Evolutionary conservation across 2,113 vertebrate genomes (phyloP).

Genomic region (Archocentrus centrarchus): DNA sequence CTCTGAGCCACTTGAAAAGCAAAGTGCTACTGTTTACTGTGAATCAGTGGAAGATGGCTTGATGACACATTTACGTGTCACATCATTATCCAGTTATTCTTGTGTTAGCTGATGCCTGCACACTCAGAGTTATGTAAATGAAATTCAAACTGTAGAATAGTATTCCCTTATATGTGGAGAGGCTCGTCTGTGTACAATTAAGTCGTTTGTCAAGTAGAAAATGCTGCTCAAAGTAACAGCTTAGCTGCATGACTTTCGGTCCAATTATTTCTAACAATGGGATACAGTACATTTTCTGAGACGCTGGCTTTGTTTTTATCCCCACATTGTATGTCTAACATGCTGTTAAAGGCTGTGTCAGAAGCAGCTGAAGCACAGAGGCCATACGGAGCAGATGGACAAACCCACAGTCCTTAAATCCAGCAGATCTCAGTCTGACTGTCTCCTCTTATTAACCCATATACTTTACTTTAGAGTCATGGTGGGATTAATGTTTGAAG

Average conservation of each 20-base stretch:
- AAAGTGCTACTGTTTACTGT: constrained; percentile 10
- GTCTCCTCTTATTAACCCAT: constrained; percentile 60
- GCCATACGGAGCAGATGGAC: constrained; percentile 69
- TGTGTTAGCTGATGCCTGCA: constrained; percentile 42
- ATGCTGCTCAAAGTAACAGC: constrained; percentile 22
- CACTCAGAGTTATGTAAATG: constrained; percentile 53
- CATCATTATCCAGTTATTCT: constrained; percentile 22
- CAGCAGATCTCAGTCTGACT: constrained; percentile 32
- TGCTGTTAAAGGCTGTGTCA: constrained; percentile 24
- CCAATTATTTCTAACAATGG: constrained; percentile 50
- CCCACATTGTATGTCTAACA: constrained; percentile 32
- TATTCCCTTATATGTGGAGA: constrained; percentile 13
- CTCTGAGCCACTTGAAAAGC: neutral
- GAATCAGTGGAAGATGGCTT: constrained; percentile 31
- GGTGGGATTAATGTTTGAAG: constrained; percentile 42
- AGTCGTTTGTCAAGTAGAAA: constrained; percentile 36
- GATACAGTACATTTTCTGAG: constrained; percentile 38
- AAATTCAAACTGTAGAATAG: constrained; percentile 22
- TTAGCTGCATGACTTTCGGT: constrained; percentile 32
- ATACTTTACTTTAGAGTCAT: constrained; percentile 49
- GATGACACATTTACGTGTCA: constrained; percentile 33
- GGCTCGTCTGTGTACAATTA: constrained; percentile 51
- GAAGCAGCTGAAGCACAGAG: constrained; percentile 35
- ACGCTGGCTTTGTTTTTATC: constrained; percentile 45
- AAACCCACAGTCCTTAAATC: constrained; percentile 49